phyloP scores from a whole-genome alignment of 2,113 vertebrate species.

The Pogona vitticeps region DNA sequence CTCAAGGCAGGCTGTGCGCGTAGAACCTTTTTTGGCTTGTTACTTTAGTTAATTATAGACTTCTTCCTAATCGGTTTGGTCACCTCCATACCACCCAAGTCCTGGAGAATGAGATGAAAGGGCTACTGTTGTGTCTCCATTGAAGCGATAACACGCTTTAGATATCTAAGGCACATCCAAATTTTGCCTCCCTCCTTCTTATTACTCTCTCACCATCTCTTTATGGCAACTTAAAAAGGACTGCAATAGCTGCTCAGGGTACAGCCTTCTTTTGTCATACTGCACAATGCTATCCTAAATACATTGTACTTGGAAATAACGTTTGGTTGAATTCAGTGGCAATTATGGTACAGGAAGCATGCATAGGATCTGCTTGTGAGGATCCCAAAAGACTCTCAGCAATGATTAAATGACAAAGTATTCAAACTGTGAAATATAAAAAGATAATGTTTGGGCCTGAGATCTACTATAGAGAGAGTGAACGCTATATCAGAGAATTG shows the following conservation, averaged over 20 bases:
- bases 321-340: background rate
- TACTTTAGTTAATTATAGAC: conserved; percentile 42
- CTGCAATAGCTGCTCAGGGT: background rate
- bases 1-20: conserved; percentile 29
- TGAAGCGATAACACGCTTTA: conserved; percentile 5
- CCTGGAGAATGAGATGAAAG: conserved; percentile 19
- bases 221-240: background rate
- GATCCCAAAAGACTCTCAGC: background rate
- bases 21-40: conserved; percentile 16
- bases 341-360: background rate
- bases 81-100: conserved; percentile 8
- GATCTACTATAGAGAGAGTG: background rate
- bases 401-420: background rate
- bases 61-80: conserved; percentile 26
- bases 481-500: too few species aligned
- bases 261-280: conserved; percentile 3
- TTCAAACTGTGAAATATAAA: background rate
- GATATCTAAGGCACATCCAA: background rate
- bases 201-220: background rate
- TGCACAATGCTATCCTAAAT: background rate
- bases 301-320: background rate
- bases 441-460: background rate
- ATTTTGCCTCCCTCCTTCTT: background rate
- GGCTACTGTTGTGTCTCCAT: conserved; percentile 13
- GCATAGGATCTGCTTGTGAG: background rate